phyloP scores from a whole-genome alignment of 2,113 vertebrate species.

The Microtus montanus region DNA sequence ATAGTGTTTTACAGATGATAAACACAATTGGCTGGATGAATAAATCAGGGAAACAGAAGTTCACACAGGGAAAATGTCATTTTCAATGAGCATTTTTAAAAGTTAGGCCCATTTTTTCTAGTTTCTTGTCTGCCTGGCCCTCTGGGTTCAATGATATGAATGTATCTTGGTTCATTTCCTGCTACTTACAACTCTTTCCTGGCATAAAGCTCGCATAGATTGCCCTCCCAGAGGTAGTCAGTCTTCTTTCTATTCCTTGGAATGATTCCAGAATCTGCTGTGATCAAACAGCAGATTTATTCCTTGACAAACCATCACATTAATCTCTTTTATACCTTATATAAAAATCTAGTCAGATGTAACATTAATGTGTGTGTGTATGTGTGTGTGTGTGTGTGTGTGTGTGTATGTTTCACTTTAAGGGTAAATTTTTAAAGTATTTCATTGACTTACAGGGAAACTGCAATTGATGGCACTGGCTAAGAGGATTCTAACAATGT shows the following conservation, averaged over 20 bases:
- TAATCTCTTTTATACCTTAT: not conserved
- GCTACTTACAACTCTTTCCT: slow-evolving; percentile 54
- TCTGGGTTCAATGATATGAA: slow-evolving; percentile 5
- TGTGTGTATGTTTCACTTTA: not conserved
- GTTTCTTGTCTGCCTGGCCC: not conserved
- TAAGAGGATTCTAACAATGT: not conserved
- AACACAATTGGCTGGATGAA: not conserved
- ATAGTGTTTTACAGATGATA: not conserved
- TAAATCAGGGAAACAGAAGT: not conserved
- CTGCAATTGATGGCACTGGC: not conserved
- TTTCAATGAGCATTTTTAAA: slow-evolving; percentile 14
- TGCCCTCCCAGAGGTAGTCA: not conserved
- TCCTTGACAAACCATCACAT: not conserved
- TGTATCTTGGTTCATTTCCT: slow-evolving; percentile 57
- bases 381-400: not conserved
- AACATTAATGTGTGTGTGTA: not conserved
- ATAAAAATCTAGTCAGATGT: not conserved
- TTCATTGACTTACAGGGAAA: not conserved
- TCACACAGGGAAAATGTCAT: not conserved
- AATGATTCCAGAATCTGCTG: not conserved
- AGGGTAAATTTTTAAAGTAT: not conserved
- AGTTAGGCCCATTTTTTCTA: not conserved
- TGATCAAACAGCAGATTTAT: too few relatives aligned
- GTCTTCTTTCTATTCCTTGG: not conserved
- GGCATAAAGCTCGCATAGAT: not conserved